Evolutionary conservation across 1,140 invertebrate genomes (phyloP).

Genomic region (Melipona quadrifasciata): DNA sequence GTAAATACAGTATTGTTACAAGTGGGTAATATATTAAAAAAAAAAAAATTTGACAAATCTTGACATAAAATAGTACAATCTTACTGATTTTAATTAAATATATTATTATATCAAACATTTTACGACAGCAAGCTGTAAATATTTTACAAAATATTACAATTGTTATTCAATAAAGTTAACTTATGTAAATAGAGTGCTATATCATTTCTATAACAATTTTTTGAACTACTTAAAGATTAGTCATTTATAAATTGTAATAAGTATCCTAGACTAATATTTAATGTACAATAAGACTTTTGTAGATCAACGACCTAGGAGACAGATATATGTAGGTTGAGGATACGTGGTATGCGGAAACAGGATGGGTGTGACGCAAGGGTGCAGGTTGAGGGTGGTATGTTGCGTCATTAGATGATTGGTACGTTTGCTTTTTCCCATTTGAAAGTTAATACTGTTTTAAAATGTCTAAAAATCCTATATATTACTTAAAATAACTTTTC

Average conservation of each 20-base stretch:
- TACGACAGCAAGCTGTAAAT: background rate
- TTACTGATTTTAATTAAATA: background rate
- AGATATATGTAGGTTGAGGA: constrained; percentile 65
- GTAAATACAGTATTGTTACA: background rate
- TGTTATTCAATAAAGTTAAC: background rate
- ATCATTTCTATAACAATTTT: background rate
- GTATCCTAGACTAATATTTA: background rate
- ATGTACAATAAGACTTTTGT: background rate
- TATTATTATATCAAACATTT: background rate
- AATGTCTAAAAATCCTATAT: background rate
- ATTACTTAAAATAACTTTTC: background rate
- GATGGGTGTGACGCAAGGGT: constrained; percentile 67
- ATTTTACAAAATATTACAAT: background rate
- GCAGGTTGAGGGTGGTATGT: constrained; percentile 63
- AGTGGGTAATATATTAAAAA: background rate
- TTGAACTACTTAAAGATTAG: background rate
- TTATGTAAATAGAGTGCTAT: background rate
- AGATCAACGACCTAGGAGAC: constrained; percentile 64
- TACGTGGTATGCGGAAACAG: constrained; percentile 60
- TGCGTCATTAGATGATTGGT: constrained; percentile 65
- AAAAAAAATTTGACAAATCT: background rate
- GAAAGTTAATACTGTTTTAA: background rate
- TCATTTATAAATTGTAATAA: background rate
- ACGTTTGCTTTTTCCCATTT: background rate
- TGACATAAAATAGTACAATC: background rate